Percentiles rank a stretch among this genome's conserved stretches.
phyloP scores from a whole-genome alignment of 2,113 vertebrate genomes.

The Silurus meridionalis region DNA sequence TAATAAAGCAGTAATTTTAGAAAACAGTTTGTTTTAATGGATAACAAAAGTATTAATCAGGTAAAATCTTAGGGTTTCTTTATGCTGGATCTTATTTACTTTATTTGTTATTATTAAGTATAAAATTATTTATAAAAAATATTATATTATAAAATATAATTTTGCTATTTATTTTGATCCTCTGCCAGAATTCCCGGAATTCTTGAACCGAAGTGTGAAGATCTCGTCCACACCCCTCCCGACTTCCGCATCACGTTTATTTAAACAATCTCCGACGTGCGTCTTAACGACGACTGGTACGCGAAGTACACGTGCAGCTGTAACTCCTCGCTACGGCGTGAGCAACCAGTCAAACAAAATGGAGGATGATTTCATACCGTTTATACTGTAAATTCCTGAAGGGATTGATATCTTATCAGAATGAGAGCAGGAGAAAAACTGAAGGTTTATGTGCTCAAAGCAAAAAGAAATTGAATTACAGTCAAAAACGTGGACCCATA shows the following conservation, averaged over 20 bases:
- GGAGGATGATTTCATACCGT: not conserved
- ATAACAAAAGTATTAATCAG: too few species aligned
- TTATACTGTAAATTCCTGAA: not conserved
- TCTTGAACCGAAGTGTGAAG: too few species aligned
- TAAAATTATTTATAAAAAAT: too few species aligned
- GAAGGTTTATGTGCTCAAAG: not conserved
- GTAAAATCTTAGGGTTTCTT: too few species aligned
- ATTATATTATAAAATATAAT: too few species aligned
- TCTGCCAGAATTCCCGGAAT: not conserved
- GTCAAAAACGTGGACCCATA: not conserved
- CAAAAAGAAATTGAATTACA: not conserved
- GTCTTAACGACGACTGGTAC: not conserved
- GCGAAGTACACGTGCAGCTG: not conserved
- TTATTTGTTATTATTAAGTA: too few species aligned
- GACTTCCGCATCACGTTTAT: not conserved
- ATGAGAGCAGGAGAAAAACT: not conserved
- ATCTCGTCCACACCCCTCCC: not conserved
- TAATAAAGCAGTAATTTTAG: too few species aligned
- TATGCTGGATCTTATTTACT: too few species aligned
- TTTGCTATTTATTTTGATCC: too few species aligned
- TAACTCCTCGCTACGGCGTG: not conserved
- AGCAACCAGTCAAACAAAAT: not conserved
- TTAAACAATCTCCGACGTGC: not conserved
- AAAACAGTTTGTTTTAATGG: too few species aligned
- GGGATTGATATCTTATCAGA: constrained; percentile 11